Conservation (phyloP, 2,797 vertebrate genomes). For the Sebastes umbrosus region DNA sequence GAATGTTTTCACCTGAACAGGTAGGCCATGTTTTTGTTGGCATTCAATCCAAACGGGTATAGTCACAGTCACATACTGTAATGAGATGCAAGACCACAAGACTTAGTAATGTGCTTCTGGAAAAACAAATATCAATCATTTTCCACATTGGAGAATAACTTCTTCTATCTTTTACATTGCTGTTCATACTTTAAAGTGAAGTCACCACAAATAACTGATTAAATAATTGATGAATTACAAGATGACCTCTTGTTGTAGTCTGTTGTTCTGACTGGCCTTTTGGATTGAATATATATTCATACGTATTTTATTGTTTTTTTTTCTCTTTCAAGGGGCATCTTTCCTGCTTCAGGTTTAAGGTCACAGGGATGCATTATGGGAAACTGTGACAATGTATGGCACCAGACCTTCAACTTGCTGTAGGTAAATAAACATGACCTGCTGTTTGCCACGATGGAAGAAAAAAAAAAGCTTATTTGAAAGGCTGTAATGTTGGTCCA, state of each 20-base stretch:
- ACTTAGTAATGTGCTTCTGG: neutral
- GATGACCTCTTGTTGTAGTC: neutral
- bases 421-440: conserved; percentile 6
- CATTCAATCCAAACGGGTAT: neutral
- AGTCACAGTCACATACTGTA: neutral
- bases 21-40: neutral
- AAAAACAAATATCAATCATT: neutral
- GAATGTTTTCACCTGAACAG: neutral
- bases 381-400: neutral
- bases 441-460: neutral
- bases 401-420: neutral
- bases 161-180: neutral
- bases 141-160: neutral
- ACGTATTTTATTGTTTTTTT: neutral
- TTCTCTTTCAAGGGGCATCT: neutral
- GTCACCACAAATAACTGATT: neutral
- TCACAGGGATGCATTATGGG: conserved; percentile 2
- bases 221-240: neutral
- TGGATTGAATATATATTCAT: neutral
- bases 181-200: neutral
- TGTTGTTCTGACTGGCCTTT: neutral
- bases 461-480: neutral
- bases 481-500: neutral
- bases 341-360: neutral
- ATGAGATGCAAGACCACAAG: neutral